phyloP scores from a whole-genome alignment of 2,797 vertebrate species.

The Cirrhinus mrigala region DNA sequence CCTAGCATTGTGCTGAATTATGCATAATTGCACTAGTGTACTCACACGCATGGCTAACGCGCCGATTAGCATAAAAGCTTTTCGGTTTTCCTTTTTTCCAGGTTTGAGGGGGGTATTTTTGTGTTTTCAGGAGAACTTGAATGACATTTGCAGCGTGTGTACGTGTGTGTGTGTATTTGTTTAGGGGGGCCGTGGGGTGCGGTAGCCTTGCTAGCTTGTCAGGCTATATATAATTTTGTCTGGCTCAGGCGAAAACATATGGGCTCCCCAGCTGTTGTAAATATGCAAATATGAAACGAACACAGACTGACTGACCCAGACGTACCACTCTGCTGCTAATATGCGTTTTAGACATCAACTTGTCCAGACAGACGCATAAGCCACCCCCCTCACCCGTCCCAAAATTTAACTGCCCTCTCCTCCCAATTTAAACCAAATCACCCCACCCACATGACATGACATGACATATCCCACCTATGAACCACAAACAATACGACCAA shows the following conservation, averaged over 20 bases:
- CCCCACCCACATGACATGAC: not conserved
- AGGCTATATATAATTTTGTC: constrained; percentile 66
- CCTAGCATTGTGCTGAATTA: constrained; percentile 73
- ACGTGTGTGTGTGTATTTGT: constrained; percentile 53
- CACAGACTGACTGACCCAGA: constrained; percentile 60
- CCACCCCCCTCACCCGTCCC: not conserved
- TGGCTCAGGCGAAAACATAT: constrained; percentile 69
- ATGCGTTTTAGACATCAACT: constrained; percentile 57
- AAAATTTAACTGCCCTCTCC: constrained; percentile 19
- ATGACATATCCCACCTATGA: constrained; percentile 20
- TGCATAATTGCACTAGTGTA: constrained; percentile 73
- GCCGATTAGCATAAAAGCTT: constrained; percentile 80
- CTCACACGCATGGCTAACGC: constrained; percentile 69
- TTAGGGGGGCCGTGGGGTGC: constrained; percentile 46
- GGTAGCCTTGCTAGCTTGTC: constrained; percentile 41
- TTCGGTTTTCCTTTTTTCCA: constrained; percentile 66
- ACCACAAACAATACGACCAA: constrained; percentile 7
- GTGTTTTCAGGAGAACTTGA: constrained; percentile 54
- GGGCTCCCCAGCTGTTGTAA: constrained; percentile 70
- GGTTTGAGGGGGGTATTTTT: constrained; percentile 28
- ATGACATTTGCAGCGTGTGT: constrained; percentile 54
- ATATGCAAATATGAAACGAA: constrained; percentile 71
- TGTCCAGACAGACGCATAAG: constrained; percentile 54
- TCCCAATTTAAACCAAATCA: constrained; percentile 40
- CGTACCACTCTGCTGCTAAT: constrained; percentile 54